Evolutionary conservation across 2,888 invertebrate genomes (phyloP), one percentile per base, ranked within the genome.

Genomic region (Netelia melanura): DNA sequence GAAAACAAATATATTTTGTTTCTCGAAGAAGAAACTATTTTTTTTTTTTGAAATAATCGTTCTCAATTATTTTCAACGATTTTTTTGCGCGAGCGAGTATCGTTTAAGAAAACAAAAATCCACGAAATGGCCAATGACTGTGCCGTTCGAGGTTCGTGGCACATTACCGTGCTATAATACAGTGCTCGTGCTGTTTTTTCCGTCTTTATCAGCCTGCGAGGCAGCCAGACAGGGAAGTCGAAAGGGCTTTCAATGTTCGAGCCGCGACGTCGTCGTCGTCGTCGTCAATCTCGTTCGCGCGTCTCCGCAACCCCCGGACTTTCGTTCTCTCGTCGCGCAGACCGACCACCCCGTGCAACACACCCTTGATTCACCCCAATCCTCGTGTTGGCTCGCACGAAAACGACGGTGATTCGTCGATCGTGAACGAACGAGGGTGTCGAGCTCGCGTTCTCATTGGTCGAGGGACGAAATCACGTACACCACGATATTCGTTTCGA

Each of bases 401-500:
- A 58, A 58, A 21, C 70, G 71, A 1, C 38, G 38, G 64, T n/a
- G 79, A 85, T 85, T 85, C 76, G 85, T 77, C 85, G 62, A 38
- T 76, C 23, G 54, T 30, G 75, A 52, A 70, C 77, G 81, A 89
- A 88, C 89, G 87, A 89, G 92, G 90, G 89, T 87, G 89, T 83
- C 85, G 80, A 84, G 84, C 83, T 68, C 61, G 88, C 76, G 58
- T 72, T 85, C 87, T 89, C 84, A 92, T 92, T 92, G 92, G 92
- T 83, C 87, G 86, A 21, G 1, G 74, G 58, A 77, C 86, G 89
- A 89, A 90, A 90, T 91, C 92, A 91, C 91, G 89, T 23, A 74
- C 80, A 74, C 74, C 90, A 90, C 89, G 89, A 88, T 89, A 89
- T 87, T 90, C 90, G 89, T 89, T 90, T 90, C 90, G 85, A 86